Conservation (phyloP, 2,888 invertebrate genomes). For the Cantharis nigra region DNA sequence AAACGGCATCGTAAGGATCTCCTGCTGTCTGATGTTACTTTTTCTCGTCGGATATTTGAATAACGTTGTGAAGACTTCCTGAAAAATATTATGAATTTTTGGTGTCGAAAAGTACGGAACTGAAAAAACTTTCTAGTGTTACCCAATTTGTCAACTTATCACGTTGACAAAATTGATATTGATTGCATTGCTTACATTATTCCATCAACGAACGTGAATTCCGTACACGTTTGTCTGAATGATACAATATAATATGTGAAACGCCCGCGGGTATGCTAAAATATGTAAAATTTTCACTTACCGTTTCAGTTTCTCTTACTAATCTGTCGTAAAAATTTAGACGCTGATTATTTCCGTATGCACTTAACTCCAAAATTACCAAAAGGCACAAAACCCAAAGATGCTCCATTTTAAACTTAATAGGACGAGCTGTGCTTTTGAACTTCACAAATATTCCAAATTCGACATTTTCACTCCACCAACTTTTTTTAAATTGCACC, state of each 20-base stretch:
- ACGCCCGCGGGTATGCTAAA: background rate
- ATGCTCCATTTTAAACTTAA: background rate
- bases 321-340: background rate
- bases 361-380: background rate
- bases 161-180: background rate
- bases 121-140: background rate
- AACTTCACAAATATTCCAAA: background rate
- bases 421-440: background rate
- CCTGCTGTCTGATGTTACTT: conserved; percentile 47
- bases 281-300: background rate
- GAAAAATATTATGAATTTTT: background rate
- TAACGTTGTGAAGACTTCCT: background rate
- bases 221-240: background rate
- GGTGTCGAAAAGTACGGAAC: background rate
- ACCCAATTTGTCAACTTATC: background rate
- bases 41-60: conserved; percentile 2
- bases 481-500: background rate
- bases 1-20: conserved; percentile 60
- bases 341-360: background rate
- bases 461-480: background rate
- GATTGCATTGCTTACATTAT: background rate
- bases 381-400: background rate
- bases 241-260: background rate
- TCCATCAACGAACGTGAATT: background rate
- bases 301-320: background rate